Conservation (phyloP, 2,888 invertebrate genomes). For the Spialia ferax region DNA sequence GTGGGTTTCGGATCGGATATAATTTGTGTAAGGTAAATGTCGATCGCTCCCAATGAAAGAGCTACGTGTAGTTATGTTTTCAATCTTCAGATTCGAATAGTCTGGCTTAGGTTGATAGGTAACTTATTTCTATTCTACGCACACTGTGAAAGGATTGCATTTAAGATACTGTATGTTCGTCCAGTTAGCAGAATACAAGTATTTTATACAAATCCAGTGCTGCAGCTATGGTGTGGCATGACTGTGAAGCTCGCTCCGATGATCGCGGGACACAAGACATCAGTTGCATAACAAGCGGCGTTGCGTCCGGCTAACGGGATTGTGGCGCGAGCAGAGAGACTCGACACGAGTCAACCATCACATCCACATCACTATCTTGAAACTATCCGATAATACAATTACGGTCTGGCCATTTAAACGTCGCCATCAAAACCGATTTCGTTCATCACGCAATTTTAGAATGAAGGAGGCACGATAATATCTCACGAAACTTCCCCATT, state of each 20-base stretch:
- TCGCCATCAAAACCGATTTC: slow-evolving; percentile 55
- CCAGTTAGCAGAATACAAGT: too few species aligned
- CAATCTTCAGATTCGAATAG: slow-evolving; percentile 11
- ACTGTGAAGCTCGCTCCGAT: slow-evolving; percentile 29
- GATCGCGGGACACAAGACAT: slow-evolving; percentile 65
- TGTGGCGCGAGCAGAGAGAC: slow-evolving; percentile 57
- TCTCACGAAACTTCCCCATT: slow-evolving; percentile 66
- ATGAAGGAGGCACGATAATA: slow-evolving; percentile 51
- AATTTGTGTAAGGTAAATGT: slow-evolving; percentile 21
- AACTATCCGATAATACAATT: slow-evolving; percentile 57
- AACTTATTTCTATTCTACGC: too few species aligned
- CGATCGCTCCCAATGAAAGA: slow-evolving; percentile 14
- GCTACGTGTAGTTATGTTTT: background rate
- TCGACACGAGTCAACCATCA: slow-evolving; percentile 40
- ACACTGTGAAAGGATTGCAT: background rate
- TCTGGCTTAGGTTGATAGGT: background rate
- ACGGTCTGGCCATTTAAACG: slow-evolving; percentile 59
- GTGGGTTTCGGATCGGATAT: slow-evolving; percentile 33
- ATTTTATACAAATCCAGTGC: too few species aligned
- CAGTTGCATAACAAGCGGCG: slow-evolving; percentile 80
- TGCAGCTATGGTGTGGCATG: background rate
- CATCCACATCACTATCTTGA: slow-evolving; percentile 54
- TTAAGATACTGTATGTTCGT: too few species aligned
- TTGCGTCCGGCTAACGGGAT: slow-evolving; percentile 78
- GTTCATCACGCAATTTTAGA: slow-evolving; percentile 51